A percentile compares a stretch with the other conserved stretches of the same genome.
Conservation (phyloP, 2,113 vertebrate species). For the Dicaeum eximium region DNA sequence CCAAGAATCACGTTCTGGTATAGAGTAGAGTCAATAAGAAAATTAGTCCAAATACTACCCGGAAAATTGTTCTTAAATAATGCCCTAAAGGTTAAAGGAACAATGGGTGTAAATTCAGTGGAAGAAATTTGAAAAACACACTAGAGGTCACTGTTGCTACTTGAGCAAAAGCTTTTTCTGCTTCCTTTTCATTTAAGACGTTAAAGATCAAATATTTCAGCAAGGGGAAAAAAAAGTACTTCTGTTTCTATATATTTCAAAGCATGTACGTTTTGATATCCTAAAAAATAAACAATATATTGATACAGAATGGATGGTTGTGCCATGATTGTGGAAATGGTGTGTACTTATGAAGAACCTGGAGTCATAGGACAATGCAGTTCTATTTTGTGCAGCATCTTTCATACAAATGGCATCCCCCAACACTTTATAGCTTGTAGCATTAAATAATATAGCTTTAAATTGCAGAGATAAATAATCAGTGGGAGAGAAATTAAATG, state of each 20-base stretch:
- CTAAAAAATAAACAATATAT: constrained; percentile 41
- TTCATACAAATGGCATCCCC: constrained; percentile 32
- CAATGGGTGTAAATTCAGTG: constrained; percentile 31
- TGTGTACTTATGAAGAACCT: neutral
- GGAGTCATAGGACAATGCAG: neutral
- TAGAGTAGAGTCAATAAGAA: constrained; percentile 67
- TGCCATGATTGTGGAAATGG: neutral
- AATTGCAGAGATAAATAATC: constrained; percentile 62
- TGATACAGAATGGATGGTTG: neutral
- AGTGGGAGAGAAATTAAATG: constrained; percentile 38
- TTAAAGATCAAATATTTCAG: constrained; percentile 49
- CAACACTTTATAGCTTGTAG: constrained; percentile 40
- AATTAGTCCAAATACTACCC: constrained; percentile 66
- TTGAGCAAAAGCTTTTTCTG: constrained; percentile 55
- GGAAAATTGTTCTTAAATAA: constrained; percentile 69
- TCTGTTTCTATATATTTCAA: constrained; percentile 46
- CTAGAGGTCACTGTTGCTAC: constrained; percentile 84
- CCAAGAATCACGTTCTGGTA: constrained; percentile 55
- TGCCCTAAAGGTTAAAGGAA: constrained; percentile 72
- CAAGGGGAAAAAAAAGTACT: neutral
- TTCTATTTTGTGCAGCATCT: constrained; percentile 13
- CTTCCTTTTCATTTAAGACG: constrained; percentile 7
- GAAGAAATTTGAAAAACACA: constrained; percentile 70
- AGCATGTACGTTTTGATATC: constrained; percentile 28
- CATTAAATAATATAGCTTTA: constrained; percentile 55